A percentile compares a stretch with the other conserved stretches of the same genome.
Evolutionary conservation across 2,888 invertebrate genomes (phyloP).

Genomic region (Eristalinus sepulchralis): DNA sequence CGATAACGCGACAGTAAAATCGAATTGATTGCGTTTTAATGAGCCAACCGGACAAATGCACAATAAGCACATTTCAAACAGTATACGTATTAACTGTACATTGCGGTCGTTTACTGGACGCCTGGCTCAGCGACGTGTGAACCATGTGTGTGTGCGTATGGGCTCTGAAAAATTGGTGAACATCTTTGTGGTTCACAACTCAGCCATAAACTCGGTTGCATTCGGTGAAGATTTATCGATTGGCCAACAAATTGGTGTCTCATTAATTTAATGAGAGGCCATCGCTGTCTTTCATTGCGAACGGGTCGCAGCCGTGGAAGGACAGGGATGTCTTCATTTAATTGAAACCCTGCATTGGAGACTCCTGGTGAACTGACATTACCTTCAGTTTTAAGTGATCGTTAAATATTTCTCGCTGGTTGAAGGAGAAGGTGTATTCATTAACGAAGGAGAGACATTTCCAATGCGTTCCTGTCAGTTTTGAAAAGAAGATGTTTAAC

Average conservation of each 20-base stretch:
- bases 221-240: slow-evolving; percentile 39
- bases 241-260: slow-evolving; percentile 32
- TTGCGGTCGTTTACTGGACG: background rate
- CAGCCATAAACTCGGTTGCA: background rate
- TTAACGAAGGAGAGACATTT: no score
- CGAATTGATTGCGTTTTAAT: slow-evolving; percentile 58
- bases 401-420: background rate
- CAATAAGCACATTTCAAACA: slow-evolving; percentile 45
- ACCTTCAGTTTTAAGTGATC: background rate
- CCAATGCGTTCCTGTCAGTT: no score
- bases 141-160: background rate
- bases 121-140: background rate
- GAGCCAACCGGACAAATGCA: slow-evolving; percentile 29
- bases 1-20: slow-evolving; percentile 26
- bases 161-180: background rate
- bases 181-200: background rate
- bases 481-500: no score
- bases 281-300: background rate
- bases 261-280: slow-evolving; percentile 10
- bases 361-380: background rate
- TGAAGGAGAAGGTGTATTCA: no score
- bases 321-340: background rate
- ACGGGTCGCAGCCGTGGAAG: background rate
- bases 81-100: background rate
- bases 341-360: background rate